Evolutionary conservation across 1,140 invertebrate species (phyloP), one percentile per base, ranked within the genome.

Genomic region (Metopolophium dirhodum): DNA sequence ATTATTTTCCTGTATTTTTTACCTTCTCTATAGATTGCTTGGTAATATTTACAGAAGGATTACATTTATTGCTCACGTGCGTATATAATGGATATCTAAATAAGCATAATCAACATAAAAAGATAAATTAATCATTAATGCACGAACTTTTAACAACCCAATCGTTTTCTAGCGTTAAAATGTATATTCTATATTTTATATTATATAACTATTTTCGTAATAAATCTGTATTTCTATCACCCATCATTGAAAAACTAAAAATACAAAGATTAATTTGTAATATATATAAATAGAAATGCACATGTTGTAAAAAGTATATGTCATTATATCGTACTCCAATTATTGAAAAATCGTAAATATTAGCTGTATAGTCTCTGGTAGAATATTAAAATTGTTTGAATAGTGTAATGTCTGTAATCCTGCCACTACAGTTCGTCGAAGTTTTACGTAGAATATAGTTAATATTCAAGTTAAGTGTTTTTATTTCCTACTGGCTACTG

Each of bases 251-350:
- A 90, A 41, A 30, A 68, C 30, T 7, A 45, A n/a, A 41, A 61
- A 61, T 45, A 45, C 1, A 26, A 61, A 68, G 20, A 68, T n/a
- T n/a, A 90, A n/a, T 90, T 45, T 90, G 11, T 90, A 68, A 61
- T 90, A n/a, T 41, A 61, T 57, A 57, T 61, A 61, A n/a, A n/a
- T 90, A 90, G 54, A 90, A 90, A 90, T 68, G 89, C 89, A 90
- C 89, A 68, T 20, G 41, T 68, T 90, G 89, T 90, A 90, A 57
- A 90, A 68, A 68, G 54, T 90, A 90, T 90, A 41, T 7, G 18
- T 45, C 14, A 77, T 77, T 77, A n/a, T 77, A 18, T 77, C n/a
- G n/a, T n/a, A 77, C n/a, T 77, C 54, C 26, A 68, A 68, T 90
- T 30, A 90, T 90, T 90, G 35, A 68, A 90, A 68, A 90, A 61